Conservation (phyloP, 2,113 vertebrate genomes). For the Eptesicus fuscus region DNA sequence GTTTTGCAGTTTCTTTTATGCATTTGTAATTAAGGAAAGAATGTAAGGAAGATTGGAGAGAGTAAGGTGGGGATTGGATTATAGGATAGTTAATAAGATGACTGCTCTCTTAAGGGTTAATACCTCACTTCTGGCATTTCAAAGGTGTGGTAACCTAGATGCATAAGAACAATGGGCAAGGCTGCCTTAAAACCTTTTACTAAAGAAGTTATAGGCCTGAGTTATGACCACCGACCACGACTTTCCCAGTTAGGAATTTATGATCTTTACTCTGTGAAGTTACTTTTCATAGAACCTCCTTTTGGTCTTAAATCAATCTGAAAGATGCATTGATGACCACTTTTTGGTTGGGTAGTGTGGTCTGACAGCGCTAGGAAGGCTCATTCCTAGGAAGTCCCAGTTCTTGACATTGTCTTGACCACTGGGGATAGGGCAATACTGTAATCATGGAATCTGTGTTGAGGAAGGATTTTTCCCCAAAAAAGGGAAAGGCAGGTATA, state of each 20-base stretch:
- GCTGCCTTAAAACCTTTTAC: not conserved
- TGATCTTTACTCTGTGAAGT: not conserved
- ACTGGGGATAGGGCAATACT: not conserved
- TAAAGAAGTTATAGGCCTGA: not conserved
- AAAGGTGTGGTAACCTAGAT: not conserved
- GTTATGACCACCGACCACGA: not conserved
- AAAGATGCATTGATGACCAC: not conserved
- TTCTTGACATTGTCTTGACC: not conserved
- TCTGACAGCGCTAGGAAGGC: not conserved
- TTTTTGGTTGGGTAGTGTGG: not conserved
- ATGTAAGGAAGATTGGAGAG: not conserved
- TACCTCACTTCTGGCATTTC: not conserved
- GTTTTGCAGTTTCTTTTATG: not conserved
- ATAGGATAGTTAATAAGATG: not conserved
- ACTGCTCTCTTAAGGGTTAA: not conserved
- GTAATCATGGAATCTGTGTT: not conserved
- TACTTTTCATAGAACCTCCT: not conserved
- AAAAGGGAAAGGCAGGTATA: too few species aligned
- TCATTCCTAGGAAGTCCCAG: not conserved
- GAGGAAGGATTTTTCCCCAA: too few species aligned
- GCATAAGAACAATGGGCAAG: not conserved
- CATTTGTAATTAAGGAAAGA: not conserved
- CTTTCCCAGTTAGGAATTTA: not conserved
- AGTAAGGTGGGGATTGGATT: not conserved
- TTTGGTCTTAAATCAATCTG: not conserved